Evolutionary conservation across 2,113 vertebrate genomes (phyloP), one percentile per base, ranked within the genome.

Genomic region (Actenoides hombroni): DNA sequence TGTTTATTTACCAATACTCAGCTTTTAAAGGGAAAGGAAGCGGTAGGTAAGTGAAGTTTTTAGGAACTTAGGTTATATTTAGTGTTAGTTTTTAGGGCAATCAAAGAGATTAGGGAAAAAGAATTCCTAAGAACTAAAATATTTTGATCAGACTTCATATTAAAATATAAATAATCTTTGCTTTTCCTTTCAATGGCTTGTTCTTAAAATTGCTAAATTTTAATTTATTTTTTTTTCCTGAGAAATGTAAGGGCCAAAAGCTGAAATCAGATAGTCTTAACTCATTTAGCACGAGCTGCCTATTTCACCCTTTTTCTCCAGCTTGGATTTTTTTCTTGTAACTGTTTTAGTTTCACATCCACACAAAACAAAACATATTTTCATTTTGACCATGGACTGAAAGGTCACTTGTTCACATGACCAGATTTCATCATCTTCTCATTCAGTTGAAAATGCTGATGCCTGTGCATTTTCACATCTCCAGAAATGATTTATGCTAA

Each of bases 341-440:
- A 70, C 13, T 14, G 14, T 92, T 95, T 85, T n/a, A 40, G 82
- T 95, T 91, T 92, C 89, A 89, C 11, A 77, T 60, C 64, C 74
- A 59, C 81, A 24, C 42, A 78, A 87, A 92, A 54, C 35, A 90
- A 87, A 85, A 16, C 49, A n/a, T 9, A 23, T 67, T 84, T 70
- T 88, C 63, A 33, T 57, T 86, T 39, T 61, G 48, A 69, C 35
- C 69, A 35, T 61, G 68, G 42, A 15, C 11, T 25, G 65, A 51
- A 71, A 92, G 81, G 84, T 56, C 91, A 67, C 28, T 91, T 64
- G 28, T 65, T 90, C 56, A 71, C 39, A 25, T 54, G 91, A 78
- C 25, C 74, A 64, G 64, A 71, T 42, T 75, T 75, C 61, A 71
- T 79, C 78, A 89, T 51, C 65, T 48, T 89, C 73, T 86, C 49